These are phyloP conservation scores for Vicugna pacos DNA, from an alignment of 2,113 vertebrate genomes.

Conservation along the genomic window DNA sequence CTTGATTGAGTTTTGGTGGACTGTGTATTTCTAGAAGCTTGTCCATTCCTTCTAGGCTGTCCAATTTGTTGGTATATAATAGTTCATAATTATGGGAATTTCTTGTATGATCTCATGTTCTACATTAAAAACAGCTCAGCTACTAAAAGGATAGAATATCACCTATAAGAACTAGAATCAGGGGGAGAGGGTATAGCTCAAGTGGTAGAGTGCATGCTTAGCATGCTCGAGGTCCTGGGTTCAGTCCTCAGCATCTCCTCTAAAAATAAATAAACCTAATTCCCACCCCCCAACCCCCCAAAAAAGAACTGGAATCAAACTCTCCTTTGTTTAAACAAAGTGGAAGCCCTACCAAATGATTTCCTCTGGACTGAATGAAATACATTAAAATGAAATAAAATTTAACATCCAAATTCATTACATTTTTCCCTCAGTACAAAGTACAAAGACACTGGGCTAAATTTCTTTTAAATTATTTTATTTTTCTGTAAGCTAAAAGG, in stretches of 20 bases:
- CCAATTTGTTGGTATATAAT: too few relatives aligned
- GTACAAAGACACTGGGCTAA: constrained; percentile 71
- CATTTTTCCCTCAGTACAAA: neutral
- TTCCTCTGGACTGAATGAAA: neutral
- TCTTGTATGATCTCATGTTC: neutral
- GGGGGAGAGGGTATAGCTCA: too few relatives aligned
- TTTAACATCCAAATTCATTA: neutral
- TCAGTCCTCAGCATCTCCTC: too few relatives aligned
- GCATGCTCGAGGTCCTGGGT: too few relatives aligned
- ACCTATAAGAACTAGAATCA: too few relatives aligned
- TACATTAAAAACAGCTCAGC: neutral
- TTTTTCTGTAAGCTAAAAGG: constrained; percentile 99
- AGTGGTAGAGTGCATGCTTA: too few relatives aligned
- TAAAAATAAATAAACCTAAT: too few relatives aligned
- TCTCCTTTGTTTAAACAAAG: constrained; percentile 26
- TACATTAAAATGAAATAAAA: neutral
- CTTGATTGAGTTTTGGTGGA: too few relatives aligned
- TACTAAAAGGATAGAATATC: neutral
- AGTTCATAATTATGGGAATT: neutral
- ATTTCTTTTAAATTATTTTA: constrained; percentile 98
- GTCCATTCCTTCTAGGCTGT: too few relatives aligned
- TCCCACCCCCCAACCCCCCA: too few relatives aligned
- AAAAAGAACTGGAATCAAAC: neutral
- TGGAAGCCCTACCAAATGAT: neutral
- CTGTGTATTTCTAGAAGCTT: too few relatives aligned